phyloP scores from a whole-genome alignment of 2,113 vertebrate genomes.

The Felis chaus region DNA sequence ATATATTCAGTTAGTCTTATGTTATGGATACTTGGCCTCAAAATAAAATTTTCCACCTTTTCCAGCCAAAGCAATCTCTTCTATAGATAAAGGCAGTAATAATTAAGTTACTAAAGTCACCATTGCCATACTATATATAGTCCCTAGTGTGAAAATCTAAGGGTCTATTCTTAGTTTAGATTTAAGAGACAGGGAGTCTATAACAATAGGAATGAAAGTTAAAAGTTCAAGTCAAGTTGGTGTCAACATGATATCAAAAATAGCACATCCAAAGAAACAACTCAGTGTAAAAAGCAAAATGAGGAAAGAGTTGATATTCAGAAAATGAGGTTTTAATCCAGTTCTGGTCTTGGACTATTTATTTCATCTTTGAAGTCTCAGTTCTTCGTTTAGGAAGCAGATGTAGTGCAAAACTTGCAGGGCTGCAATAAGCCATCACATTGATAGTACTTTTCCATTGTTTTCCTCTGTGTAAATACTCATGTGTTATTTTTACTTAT shows the following conservation, averaged over 20 bases:
- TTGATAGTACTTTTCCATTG: not conserved
- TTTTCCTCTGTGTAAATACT: not conserved
- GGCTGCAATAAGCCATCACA: not conserved
- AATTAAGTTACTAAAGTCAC: not conserved
- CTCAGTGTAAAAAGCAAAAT: not conserved
- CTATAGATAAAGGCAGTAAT: not conserved
- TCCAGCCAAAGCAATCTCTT: not conserved
- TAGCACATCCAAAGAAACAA: not conserved
- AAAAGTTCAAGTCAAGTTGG: not conserved
- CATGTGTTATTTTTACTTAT: not conserved
- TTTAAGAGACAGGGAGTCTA: not conserved
- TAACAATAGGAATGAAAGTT: not conserved
- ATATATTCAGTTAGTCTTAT: not conserved
- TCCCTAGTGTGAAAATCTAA: not conserved
- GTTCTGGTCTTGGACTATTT: not conserved
- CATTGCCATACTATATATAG: not conserved
- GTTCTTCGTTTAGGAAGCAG: not conserved
- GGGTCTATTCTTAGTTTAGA: not conserved
- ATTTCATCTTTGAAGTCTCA: not conserved
- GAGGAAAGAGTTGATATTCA: not conserved
- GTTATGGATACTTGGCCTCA: not conserved
- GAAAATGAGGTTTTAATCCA: not conserved
- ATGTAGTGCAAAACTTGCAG: not conserved
- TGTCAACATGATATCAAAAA: not conserved
- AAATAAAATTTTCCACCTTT: not conserved